Conservation (phyloP, 2,797 vertebrate species). For the Platyrinchus mystaceus region DNA sequence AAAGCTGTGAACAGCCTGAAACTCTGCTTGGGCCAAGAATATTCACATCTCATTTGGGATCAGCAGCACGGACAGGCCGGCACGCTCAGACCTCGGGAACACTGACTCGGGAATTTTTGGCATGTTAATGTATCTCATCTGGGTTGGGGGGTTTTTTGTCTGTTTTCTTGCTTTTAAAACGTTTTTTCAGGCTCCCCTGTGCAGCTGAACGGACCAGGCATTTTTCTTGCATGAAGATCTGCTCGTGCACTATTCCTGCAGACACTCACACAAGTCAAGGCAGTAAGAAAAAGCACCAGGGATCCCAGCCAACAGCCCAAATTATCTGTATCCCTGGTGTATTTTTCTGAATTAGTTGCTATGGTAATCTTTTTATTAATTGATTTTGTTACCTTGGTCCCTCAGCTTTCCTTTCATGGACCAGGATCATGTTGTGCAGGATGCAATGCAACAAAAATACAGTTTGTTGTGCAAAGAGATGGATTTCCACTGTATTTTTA, state of each 20-base stretch:
- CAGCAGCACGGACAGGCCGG: neutral
- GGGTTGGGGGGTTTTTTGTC: neutral
- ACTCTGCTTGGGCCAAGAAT: neutral
- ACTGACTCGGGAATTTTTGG: neutral
- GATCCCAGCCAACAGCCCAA: neutral
- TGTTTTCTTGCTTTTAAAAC: neutral
- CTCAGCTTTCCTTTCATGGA: neutral
- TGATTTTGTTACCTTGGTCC: neutral
- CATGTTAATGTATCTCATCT: neutral
- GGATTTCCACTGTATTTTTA: neutral
- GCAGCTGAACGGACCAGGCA: neutral
- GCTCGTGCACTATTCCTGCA: neutral
- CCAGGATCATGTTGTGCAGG: neutral
- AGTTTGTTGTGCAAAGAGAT: neutral
- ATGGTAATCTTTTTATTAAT: neutral
- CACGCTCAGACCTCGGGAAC: neutral
- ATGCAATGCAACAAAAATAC: neutral
- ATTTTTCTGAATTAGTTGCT: neutral
- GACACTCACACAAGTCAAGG: neutral
- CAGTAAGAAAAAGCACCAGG: neutral
- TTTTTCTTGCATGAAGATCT: neutral
- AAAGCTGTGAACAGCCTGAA: neutral
- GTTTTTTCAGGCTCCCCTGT: neutral
- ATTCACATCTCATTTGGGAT: neutral
- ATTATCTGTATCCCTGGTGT: neutral